Evolutionary conservation across 2,113 vertebrate genomes (phyloP).

Genomic region (Tragelaphus strepsiceros): DNA sequence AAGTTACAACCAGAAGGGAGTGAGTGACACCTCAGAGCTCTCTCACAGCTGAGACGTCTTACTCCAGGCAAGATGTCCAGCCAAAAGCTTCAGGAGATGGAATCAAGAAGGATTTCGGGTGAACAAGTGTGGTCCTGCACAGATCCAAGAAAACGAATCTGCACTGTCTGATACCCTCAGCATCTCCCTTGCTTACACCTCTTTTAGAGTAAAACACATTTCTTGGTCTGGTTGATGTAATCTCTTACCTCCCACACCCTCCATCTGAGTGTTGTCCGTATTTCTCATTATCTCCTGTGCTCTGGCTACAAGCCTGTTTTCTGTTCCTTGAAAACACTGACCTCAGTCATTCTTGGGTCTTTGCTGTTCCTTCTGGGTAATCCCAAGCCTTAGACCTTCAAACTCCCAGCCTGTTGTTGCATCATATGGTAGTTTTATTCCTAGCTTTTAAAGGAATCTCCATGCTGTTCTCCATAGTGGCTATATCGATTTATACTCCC

Average conservation of each 20-base stretch:
- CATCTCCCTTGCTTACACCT: neutral
- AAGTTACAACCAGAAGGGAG: neutral
- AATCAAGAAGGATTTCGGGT: too few relatives aligned
- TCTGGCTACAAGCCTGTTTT: neutral
- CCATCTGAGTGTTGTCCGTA: fast-evolving
- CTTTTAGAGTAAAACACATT: neutral
- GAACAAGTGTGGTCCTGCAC: neutral
- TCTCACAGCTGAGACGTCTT: neutral
- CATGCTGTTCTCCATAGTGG: neutral
- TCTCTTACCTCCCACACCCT: neutral
- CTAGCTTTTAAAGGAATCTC: neutral
- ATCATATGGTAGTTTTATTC: neutral
- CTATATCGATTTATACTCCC: neutral
- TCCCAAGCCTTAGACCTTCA: neutral
- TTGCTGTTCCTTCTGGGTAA: neutral
- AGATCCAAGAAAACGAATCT: neutral
- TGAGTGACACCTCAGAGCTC: neutral
- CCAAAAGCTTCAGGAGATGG: neutral
- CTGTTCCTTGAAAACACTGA: neutral
- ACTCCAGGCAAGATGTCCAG: neutral
- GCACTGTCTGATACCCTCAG: too few relatives aligned
- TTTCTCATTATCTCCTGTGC: neutral
- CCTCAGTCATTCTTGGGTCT: too few relatives aligned
- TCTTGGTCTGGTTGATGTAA: neutral
- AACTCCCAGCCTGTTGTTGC: neutral